Evolutionary conservation across 2,888 invertebrate genomes (phyloP).

Genomic region (Tenthredo scrophulariae): DNA sequence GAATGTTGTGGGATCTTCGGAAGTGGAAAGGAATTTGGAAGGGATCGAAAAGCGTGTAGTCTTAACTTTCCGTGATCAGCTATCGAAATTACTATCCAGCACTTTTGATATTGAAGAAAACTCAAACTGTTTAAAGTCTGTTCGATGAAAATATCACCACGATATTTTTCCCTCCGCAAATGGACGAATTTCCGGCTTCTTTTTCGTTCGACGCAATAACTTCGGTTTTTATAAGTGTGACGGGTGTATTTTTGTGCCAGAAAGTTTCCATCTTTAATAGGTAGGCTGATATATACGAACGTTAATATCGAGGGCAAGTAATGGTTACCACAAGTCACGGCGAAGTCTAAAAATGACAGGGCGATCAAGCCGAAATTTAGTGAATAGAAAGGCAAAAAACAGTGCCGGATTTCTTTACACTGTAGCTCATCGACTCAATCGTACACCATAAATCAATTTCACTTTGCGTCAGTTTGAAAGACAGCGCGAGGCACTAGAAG

Average conservation of each 20-base stretch:
- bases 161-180: neutral
- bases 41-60: neutral
- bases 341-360: constrained; percentile 11
- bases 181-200: constrained; percentile 5
- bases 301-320: neutral
- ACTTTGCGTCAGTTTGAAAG: constrained; percentile 45
- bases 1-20: neutral
- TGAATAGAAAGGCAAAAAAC: constrained; percentile 34
- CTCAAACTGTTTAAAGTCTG: neutral
- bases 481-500: constrained; percentile 29
- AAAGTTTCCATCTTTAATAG: constrained; percentile 3
- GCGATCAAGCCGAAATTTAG: neutral
- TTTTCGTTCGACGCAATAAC: neutral
- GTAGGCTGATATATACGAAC: neutral
- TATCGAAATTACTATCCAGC: neutral
- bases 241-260: neutral
- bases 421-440: constrained; percentile 27
- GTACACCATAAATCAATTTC: constrained; percentile 46
- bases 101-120: neutral
- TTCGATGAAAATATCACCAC: neutral
- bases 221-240: neutral
- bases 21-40: neutral
- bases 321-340: constrained; percentile 17
- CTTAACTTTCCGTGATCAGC: neutral
- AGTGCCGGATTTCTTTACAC: neutral